Evolutionary conservation across 1,140 invertebrate species (phyloP).

Genomic region (Monomorium pharaonis): DNA sequence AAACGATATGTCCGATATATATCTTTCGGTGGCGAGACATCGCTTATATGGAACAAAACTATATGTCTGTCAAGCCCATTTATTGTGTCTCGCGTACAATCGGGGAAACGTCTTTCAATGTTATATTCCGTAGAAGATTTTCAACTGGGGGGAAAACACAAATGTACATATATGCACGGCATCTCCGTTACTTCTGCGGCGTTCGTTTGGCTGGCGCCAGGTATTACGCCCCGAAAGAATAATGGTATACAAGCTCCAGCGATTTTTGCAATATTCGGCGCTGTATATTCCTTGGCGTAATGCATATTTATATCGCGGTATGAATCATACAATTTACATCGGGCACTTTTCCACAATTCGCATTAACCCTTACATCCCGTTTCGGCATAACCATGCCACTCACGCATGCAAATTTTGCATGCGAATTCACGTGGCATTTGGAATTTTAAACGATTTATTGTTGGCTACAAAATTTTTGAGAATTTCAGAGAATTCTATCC

Average conservation of each 20-base stretch:
- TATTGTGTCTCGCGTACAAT: conserved; percentile 7
- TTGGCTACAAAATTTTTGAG: too few species aligned
- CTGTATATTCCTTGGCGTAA: conserved; percentile 52
- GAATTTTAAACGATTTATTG: neutral
- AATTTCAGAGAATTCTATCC: neutral
- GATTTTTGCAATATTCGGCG: conserved; percentile 54
- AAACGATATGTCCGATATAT: conserved; percentile 59
- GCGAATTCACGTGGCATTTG: neutral
- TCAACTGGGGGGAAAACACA: conserved; percentile 12
- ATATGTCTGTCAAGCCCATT: conserved; percentile 19
- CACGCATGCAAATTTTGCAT: conserved; percentile 11
- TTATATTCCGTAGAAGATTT: conserved; percentile 18
- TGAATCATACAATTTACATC: conserved; percentile 41
- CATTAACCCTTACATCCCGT: conserved; percentile 1
- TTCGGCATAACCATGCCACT: conserved; percentile 3
- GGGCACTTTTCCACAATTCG: conserved; percentile 23
- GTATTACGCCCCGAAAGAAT: conserved; percentile 55
- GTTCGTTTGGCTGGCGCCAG: conserved; percentile 23
- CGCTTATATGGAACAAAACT: conserved; percentile 37
- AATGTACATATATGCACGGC: neutral
- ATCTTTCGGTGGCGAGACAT: conserved; percentile 22
- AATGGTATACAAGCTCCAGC: conserved; percentile 62
- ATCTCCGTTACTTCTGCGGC: conserved; percentile 19
- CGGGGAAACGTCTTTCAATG: conserved; percentile 19
- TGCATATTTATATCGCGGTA: conserved; percentile 53